Evolutionary conservation across 2,113 vertebrate genomes (phyloP), one percentile per base, ranked within the genome.

Genomic region (Notothenia rossii): DNA sequence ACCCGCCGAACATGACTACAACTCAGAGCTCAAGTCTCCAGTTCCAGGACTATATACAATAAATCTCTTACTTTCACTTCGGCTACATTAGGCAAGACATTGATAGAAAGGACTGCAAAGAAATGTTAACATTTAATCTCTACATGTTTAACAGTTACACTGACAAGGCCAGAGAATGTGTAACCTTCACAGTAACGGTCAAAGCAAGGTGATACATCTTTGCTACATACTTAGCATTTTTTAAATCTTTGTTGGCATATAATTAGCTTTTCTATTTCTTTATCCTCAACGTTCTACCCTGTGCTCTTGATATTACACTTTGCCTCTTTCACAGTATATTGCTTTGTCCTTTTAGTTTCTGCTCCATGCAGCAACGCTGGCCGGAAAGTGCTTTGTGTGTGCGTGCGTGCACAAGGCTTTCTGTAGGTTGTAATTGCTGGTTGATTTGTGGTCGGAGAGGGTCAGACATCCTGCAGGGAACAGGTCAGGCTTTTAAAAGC

Each of bases 391-490:
- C 45, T 3, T 1, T 43, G 43, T 18, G 10, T 43, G 50, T 48
- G 70, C 63, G 17, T 66, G 65, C 60, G 25, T 59, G 29, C 29
- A 18, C 43, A 25, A 53, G 20, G 45, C 63, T 71, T 77, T 71
- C 64, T 77, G 66, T 72, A 48, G 77, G 72, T 77, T 85, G 83
- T 88, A 92, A 91, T 93, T 93, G 85, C 73, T 43, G 73, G 76
- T 85, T 92, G 92, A 91, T 92, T 88, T 93, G 92, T 91, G 85
- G 91, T 85, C 84, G 85, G 79, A 74, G 54, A 72, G 84, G 89
- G 89, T 90, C 86, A 88, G 79, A 75, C 72, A 59, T 79, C 80
- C 78, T 82, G 83, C 86, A 79, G 89, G 75, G 86, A 89, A 78
- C 87, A 84, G 75, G 85, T 89, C 84, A 86, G 79, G 74, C 85